These are phyloP conservation scores for Propithecus perrieri DNA, from an alignment of 2,797 vertebrate genomes.

Conservation along the genomic window DNA sequence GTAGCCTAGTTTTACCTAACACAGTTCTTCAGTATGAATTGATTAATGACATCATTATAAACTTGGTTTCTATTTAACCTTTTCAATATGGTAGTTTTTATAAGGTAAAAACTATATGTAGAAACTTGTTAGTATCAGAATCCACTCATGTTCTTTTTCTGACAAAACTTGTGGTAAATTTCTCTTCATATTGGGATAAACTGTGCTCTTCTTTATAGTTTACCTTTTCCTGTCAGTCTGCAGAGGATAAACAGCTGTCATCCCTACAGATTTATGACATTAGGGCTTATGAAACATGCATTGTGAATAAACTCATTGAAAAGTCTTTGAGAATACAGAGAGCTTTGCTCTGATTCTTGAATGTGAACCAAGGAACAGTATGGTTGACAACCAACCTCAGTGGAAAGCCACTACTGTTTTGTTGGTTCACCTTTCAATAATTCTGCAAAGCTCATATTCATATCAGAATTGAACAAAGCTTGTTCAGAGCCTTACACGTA, in stretches of 20 bases:
- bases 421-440: not conserved
- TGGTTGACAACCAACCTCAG: not conserved
- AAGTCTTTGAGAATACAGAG: not conserved
- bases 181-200: not conserved
- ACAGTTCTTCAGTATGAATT: constrained; percentile 27
- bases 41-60: constrained; percentile 63
- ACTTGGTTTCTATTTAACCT: constrained; percentile 49
- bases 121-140: constrained; percentile 33
- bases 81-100: constrained; percentile 56
- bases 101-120: constrained; percentile 28
- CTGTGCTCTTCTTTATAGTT: not conserved
- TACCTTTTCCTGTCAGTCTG: not conserved
- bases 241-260: constrained; percentile 39
- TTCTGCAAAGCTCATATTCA: constrained; percentile 58
- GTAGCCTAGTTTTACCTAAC: constrained; percentile 41
- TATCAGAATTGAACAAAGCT: constrained; percentile 62
- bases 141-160: not conserved
- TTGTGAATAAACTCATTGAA: constrained; percentile 51
- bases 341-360: constrained; percentile 2
- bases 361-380: not conserved
- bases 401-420: not conserved
- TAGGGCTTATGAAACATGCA: constrained; percentile 19
- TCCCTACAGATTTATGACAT: constrained; percentile 27
- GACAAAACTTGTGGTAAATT: not conserved
- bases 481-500: constrained; percentile 5